Base-by-base conservation (phyloP, 2,888 invertebrate species). In the Tryphoninae sp. region DNA sequence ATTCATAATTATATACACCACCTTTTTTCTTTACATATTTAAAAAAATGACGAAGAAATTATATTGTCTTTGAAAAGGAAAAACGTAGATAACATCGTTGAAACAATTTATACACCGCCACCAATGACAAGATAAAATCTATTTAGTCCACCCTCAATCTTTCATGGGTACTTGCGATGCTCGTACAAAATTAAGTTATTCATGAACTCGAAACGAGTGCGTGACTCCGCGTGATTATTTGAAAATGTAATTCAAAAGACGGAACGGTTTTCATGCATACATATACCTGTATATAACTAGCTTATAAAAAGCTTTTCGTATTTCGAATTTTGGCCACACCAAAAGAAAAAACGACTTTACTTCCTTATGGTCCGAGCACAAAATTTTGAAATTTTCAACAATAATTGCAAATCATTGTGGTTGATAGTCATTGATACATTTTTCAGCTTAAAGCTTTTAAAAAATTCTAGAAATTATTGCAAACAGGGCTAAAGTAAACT, bases 181-280 rank as follows among this genome's bases (percentile, higher is more conserved):
- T 68, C 33, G 55, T 55, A 53, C 55, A 55, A 68, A 68, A 68
- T 68, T 16, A 55, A 68, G 55, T 68, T 68, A 68, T 68, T 68
- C 68, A 55, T 68, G 68, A 16, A 23, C 33, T 68, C 26, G 11
- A n/a, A 49, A 33, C 33, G 53, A 53, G 68, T 55, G 68, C 68
- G 68, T 68, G 68, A 53, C 68, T 33, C 33, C 55, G 33, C 55
- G 33, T 53, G 53, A 68, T 68, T 68, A 68, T 55, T 53, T 16
- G 19, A 68, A 68, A 55, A 68, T 26, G 33, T 58, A 26, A 55
- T 13, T 33, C 53, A 53, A 65, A 65, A 19, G 49, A 9, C 33
- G 16, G 23, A 26, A n/a, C 23, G 53, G 26, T 3, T 51, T 23
- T 67, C 23, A 51, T 51, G 49, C 42, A 68, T 40, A 33, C 22